Evolutionary conservation across 2,888 invertebrate species (phyloP), one percentile per base, ranked within the genome.

Genomic region (Thyatira batis): DNA sequence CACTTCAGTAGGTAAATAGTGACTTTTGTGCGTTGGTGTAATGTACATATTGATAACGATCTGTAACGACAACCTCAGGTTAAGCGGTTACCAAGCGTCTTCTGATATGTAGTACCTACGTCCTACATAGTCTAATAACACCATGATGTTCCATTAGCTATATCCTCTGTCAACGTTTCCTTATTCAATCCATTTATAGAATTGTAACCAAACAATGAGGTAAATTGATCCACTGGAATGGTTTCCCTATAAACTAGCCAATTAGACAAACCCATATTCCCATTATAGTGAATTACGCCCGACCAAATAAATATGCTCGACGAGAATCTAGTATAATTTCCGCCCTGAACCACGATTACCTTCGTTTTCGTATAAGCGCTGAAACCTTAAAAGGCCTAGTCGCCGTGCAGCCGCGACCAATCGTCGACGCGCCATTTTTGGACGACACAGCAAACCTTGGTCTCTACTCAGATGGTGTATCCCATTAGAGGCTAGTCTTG

Each of bases 321-420:
- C 17, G 27, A 10, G 27, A 27, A 28, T 48, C 27, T 27, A 17
- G 46, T 48, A 20, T 30, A 49, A 68, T 74, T 67, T 73, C 71
- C 73, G 68, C 71, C 65, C 67, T 63, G 67, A 76, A 75, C 76
- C 65, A 70, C 69, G 80, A 74, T 83, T 68, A 72, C 78, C 78
- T 80, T 81, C 69, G 57, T 54, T 52, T 17, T 39, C 60, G 66
- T 66, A 54, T 69, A 76, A 76, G 74, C 67, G 68, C 64, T 62
- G 78, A 80, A 79, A 71, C 90, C 90, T 71, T 91, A 89, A 84
- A 90, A 84, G 90, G 90, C 60, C 73, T 82, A 86, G 75, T 60
- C 60, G 69, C 66, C 63, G 74, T 71, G 78, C 78, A 74, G 68
- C 69, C 77, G 80, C 78, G 76, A 65, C 71, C 72, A 64, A 69